Evolutionary conservation across 2,888 invertebrate species (phyloP).

Genomic region (Polydrusus tereticollis): DNA sequence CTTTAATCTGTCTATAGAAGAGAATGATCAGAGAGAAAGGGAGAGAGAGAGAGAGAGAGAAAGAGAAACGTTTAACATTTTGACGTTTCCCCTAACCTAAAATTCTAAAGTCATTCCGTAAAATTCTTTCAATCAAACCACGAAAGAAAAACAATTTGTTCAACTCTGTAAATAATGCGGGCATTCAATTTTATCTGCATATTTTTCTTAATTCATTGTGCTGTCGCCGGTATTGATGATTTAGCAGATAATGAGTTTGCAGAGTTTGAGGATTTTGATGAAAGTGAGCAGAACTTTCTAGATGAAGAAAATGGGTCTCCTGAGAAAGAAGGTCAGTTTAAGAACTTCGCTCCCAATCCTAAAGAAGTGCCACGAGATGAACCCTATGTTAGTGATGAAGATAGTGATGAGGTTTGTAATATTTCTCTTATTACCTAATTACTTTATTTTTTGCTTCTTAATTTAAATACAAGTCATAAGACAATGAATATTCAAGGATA

Average conservation of each 20-base stretch:
- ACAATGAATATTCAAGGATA: not conserved
- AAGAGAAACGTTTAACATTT: too few species aligned
- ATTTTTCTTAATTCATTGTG: slow-evolving; percentile 18
- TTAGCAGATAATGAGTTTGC: slow-evolving; percentile 92
- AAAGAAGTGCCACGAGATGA: slow-evolving; percentile 14
- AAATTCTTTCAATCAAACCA: too few species aligned
- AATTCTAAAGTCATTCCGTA: too few species aligned
- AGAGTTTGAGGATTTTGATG: slow-evolving; percentile 82
- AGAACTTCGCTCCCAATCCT: slow-evolving; percentile 20
- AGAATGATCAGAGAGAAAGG: too few species aligned
- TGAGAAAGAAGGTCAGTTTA: slow-evolving; percentile 37
- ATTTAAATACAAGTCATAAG: not conserved
- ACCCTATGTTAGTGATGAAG: slow-evolving; percentile 66
- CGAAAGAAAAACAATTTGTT: too few species aligned
- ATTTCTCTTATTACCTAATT: slow-evolving; percentile 62
- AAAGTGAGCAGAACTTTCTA: slow-evolving; percentile 51
- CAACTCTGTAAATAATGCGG: slow-evolving; percentile 15
- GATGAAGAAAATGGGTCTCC: slow-evolving; percentile 60
- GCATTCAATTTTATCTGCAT: slow-evolving; percentile 13
- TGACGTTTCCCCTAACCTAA: not conserved
- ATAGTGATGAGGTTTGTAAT: slow-evolving; percentile 67
- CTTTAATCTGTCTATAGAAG: too few species aligned
- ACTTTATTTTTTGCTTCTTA: too few species aligned
- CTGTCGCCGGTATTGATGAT: slow-evolving; percentile 63
- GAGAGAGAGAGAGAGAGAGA: too few species aligned